Percentiles rank a stretch among this genome's conserved stretches.
Conservation (phyloP, 2,113 vertebrate species). For the Calyptomena viridis region DNA sequence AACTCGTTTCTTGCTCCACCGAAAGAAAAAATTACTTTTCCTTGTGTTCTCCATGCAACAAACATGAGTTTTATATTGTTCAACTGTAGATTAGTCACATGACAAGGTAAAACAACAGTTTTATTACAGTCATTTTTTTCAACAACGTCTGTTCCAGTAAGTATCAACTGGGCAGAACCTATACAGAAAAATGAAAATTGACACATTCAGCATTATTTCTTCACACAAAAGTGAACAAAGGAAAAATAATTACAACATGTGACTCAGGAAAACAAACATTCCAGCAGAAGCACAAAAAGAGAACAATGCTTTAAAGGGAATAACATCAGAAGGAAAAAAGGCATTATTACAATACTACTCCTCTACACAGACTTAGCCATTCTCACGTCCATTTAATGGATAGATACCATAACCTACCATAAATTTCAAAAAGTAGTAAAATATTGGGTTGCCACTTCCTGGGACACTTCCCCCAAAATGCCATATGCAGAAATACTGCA, state of each 20-base stretch:
- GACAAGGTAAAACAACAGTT: slow-evolving; percentile 68
- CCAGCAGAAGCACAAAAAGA: rapidly evolving
- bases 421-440: not conserved
- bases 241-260: not conserved
- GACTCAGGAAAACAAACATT: not conserved
- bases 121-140: slow-evolving; percentile 54
- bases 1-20: not conserved
- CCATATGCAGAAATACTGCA: not conserved
- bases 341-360: not conserved
- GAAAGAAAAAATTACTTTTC: slow-evolving; percentile 39
- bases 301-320: not conserved
- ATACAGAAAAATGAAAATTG: slow-evolving; percentile 37
- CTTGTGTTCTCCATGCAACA: slow-evolving; percentile 64
- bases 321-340: not conserved
- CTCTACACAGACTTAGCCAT: not conserved
- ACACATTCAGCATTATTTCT: slow-evolving; percentile 33
- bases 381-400: not conserved
- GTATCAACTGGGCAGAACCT: slow-evolving; percentile 71
- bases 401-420: not conserved
- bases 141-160: not conserved
- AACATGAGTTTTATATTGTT: not conserved
- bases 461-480: not conserved
- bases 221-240: not conserved
- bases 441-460: not conserved
- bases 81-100: slow-evolving; percentile 39